Base-by-base conservation (phyloP, 2,113 vertebrate species). In the Microtus pennsylvanicus region DNA sequence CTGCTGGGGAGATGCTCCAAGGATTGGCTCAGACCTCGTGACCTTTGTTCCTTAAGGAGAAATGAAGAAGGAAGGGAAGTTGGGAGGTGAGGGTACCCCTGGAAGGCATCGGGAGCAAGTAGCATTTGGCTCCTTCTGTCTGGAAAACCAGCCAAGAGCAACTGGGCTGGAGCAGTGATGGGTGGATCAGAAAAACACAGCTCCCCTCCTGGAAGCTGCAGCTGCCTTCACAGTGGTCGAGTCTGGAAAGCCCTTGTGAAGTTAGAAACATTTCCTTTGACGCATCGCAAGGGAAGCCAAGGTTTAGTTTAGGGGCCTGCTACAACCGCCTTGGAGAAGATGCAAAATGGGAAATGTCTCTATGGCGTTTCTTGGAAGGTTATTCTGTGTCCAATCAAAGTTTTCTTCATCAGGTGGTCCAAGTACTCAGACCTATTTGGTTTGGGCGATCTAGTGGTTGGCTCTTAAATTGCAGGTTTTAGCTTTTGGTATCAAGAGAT, bases 381-480 rank as follows among this genome's bases (percentile, higher is more conserved):
- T 74, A 58, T 94, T 96, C 88, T 72, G 35, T 70, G 85, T 69
- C 2, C 7, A 55, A 70, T 95, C 33, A 28, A 1, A n/a, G 17
- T 75, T 96, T 33, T 88, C 90, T 77, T 70, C 45, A 50, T 76
- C 80, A 90, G 22, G 70, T 38, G n/a, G 82, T 78, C 76, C 63
- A 70, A 13, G 91, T 35, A n/a, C 83, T 95, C 38, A 26, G 30
- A 52, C 78, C 77, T 58, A 33, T 89, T 87, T 70, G 61, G 30
- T 91, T 81, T 90, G 52, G 87, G 55, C 22, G 77, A 93, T 83
- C 65, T 69, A 83, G 50, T 38, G 69, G 26, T 58, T 65, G 87
- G 65, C 88, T 10, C 91, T 67, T 87, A 87, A 94, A 63, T 83
- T 80, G 65, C 24, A 72, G 87, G 55, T 74, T 93, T 93, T 83